Base-by-base conservation (phyloP, 2,797 vertebrate genomes). In the Alca torda region DNA sequence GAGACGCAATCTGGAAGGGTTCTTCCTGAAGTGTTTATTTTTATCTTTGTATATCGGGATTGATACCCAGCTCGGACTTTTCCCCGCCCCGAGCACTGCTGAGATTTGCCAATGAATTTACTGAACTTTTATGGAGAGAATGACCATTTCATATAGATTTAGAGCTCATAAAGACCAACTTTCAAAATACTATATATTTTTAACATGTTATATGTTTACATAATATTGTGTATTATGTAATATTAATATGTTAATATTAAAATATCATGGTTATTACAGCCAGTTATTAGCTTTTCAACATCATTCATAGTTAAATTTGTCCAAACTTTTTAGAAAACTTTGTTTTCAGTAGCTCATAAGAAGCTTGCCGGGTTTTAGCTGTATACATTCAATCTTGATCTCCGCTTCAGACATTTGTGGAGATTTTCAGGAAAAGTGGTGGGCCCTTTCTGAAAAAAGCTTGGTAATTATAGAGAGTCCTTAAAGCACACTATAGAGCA, bases 151-250 rank as follows among this genome's bases (percentile, higher is more conserved):
- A 1, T 56, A 6, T 21, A 26, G 41, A 21, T 30, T 18, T 25
- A 39, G 25, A 57, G 54, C 16, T 86, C 1, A 0, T 26, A 26
- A 59, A 68, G 11, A 39, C 4, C 50, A 53, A 4, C 8, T 88
- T 67, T 67, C n/a, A 39, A 51, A 85, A 33, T 6, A 8, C 3
- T 6, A 1, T 14, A 2, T 19, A 43, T 33, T 76, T 73, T 68
- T 68, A 33, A 13, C 24, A 2, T 23, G 4, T 26, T 48, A 3
- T 0, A 1, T 6, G 5, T 48, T 61, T 45, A 33, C 5, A 0
- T 41, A 16, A 69, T 12, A 17, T 5, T 21, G 6, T 4, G 3
- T 41, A 6, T 48, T 63, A 28, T 41, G 37, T 63, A 63, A 20
- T 61, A 39, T 61, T 26, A 61, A 28, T 28, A 61, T 13, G 28